These are phyloP conservation scores for Malacoraja senta DNA, from an alignment of 2,797 vertebrate genomes.

Conservation along the genomic window DNA sequence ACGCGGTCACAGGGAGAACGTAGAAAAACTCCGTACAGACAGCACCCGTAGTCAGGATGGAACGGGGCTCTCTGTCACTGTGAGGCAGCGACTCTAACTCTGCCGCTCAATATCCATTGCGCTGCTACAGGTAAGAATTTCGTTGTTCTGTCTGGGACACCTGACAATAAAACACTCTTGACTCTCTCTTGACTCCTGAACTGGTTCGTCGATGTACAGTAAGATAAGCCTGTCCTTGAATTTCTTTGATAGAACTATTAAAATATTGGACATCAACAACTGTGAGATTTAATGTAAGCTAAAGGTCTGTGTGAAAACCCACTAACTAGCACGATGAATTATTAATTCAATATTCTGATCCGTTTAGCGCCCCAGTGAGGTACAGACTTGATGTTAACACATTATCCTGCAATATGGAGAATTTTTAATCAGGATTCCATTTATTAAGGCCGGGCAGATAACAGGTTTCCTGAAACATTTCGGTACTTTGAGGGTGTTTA, in stretches of 20 bases:
- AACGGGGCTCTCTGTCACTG: no score
- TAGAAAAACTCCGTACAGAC: no score
- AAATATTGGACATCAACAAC: conserved; percentile 20
- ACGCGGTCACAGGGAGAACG: no score
- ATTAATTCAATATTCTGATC: conserved; percentile 36
- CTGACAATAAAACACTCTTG: no score
- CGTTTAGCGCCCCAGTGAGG: conserved; percentile 5
- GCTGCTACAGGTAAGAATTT: no score
- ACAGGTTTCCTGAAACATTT: not conserved
- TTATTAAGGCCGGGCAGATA: conserved; percentile 17
- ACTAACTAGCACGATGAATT: conserved; percentile 16
- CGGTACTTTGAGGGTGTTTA: not conserved
- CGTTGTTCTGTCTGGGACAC: no score
- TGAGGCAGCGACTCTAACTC: no score
- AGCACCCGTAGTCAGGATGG: no score
- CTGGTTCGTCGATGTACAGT: not conserved
- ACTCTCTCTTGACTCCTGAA: no score
- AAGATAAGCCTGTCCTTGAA: not conserved
- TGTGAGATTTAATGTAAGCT: not conserved
- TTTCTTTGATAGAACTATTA: not conserved
- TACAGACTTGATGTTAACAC: conserved; percentile 2
- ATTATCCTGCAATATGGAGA: conserved; percentile 25
- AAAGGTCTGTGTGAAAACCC: not conserved
- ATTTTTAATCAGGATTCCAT: conserved; percentile 38
- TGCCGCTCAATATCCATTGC: no score